Percentiles rank a stretch among this genome's conserved stretches.
Conservation (phyloP, 2,797 vertebrate genomes). For the Periophthalmus magnuspinnatus region DNA sequence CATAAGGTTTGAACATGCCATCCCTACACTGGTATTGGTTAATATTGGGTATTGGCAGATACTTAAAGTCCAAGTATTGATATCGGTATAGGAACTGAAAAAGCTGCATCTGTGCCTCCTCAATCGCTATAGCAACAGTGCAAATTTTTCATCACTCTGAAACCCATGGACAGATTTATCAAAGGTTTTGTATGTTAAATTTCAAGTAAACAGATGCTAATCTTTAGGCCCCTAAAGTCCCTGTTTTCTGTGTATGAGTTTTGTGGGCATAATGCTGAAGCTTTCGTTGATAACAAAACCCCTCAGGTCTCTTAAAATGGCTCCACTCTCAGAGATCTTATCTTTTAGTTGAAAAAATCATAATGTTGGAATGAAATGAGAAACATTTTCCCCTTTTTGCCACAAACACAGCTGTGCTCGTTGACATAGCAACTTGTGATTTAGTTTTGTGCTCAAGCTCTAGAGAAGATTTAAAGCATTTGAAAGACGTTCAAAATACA, state of each 20-base stretch:
- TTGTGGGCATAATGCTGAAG: constrained; percentile 5
- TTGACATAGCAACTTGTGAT: neutral
- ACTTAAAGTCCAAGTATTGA: no score
- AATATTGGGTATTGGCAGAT: no score
- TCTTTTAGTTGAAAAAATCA: constrained; percentile 14
- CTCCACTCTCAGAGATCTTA: constrained; percentile 8
- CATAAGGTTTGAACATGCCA: no score
- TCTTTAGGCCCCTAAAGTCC: neutral
- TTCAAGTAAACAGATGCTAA: neutral
- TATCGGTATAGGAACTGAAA: no score
- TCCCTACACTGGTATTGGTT: no score
- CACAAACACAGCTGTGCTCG: constrained; percentile 4
- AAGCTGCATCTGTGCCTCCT: no score
- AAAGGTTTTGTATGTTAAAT: no score
- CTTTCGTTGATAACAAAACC: constrained; percentile 14
- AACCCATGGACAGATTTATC: no score
- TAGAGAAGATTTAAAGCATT: neutral
- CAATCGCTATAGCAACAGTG: no score
- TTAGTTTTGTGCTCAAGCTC: neutral
- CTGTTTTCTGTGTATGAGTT: neutral
- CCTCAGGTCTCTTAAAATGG: neutral
- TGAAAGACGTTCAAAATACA: constrained; percentile 3
- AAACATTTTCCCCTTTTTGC: constrained; percentile 25
- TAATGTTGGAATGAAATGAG: constrained; percentile 30
- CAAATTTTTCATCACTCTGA: no score